Percentiles rank a stretch among this genome's conserved stretches.
phyloP scores from a whole-genome alignment of 2,113 vertebrate species.

The Xenopus tropicalis region UCB_Xtro_10.0 CM004443.2:210196001-210196500 shows the following conservation, averaged over 20 bases:
- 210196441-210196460: background rate
- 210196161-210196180: background rate
- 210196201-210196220: background rate
- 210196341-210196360: conserved; percentile 39
- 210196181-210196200: background rate
- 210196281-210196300: conserved; percentile 8
- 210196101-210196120: too few species aligned
- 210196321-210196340: conserved; percentile 6
- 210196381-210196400: conserved; percentile 38
- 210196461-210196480: background rate
- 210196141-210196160: too few species aligned
- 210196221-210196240: background rate
- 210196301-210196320: conserved; percentile 20
- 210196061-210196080: too few species aligned
- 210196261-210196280: conserved; percentile 20
- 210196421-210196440: conserved; percentile 2
- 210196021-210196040: too few species aligned
- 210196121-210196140: too few species aligned
- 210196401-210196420: conserved; percentile 22
- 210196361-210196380: conserved; percentile 5
- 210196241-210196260: background rate
- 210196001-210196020: too few species aligned
- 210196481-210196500: background rate
- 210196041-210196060: too few species aligned
- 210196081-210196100: too few species aligned